Evolutionary conservation across 2,113 vertebrate genomes (phyloP).

Genomic region (Xerus inauris): DNA sequence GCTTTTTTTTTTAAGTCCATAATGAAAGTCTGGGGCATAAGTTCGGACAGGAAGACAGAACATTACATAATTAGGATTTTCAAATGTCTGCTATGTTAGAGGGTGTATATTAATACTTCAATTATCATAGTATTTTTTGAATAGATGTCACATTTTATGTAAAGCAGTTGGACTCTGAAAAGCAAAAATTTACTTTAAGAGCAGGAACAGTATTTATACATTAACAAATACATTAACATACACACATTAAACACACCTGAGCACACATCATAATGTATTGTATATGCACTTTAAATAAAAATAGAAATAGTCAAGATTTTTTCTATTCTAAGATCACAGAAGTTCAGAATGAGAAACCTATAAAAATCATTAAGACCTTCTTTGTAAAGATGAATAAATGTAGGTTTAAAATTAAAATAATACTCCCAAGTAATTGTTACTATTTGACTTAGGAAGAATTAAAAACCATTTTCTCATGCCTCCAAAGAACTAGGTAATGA

Average conservation of each 20-base stretch:
- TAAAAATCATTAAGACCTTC: neutral
- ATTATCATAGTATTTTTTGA: neutral
- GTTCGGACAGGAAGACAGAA: neutral
- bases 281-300: neutral
- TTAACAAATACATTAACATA: neutral
- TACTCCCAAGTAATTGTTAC: neutral
- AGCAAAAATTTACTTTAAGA: neutral
- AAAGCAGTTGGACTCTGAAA: neutral
- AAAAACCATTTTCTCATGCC: neutral
- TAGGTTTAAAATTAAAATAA: neutral
- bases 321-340: neutral
- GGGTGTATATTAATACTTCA: neutral
- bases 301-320: neutral
- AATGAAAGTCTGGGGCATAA: neutral
- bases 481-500: neutral
- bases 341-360: too few relatives aligned
- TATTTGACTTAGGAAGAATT: neutral
- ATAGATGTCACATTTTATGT: neutral
- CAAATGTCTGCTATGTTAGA: slow-evolving; percentile 7
- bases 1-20: too few relatives aligned
- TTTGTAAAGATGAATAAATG: neutral
- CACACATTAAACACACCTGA: neutral
- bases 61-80: neutral
- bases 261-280: neutral
- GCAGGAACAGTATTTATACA: neutral